phyloP scores from a whole-genome alignment of 2,888 invertebrate genomes.

The Heliconius charithonia region DNA sequence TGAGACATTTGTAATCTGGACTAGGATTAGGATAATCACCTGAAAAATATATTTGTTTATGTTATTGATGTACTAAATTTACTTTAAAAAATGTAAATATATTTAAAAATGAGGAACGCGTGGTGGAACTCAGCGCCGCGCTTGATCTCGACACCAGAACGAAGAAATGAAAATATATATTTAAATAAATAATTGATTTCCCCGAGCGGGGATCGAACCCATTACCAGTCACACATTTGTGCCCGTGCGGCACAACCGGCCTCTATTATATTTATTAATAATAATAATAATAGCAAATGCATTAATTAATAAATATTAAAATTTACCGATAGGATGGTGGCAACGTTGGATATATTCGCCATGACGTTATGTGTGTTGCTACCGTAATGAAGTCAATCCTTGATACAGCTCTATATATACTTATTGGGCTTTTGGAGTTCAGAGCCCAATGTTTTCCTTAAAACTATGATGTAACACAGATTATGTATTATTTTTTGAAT shows the following conservation, averaged over 20 bases:
- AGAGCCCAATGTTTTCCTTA: background rate
- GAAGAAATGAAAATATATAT: too few relatives aligned
- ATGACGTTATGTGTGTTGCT: background rate
- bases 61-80: background rate
- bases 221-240: too few relatives aligned
- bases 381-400: background rate
- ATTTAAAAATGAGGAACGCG: too few relatives aligned
- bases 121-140: too few relatives aligned
- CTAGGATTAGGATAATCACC: background rate
- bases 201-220: too few relatives aligned
- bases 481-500: background rate
- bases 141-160: too few relatives aligned
- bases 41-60: background rate
- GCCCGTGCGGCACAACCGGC: too few relatives aligned
- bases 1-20: background rate
- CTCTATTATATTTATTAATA: background rate
- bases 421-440: too few relatives aligned
- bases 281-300: background rate
- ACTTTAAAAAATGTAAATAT: background rate
- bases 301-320: background rate
- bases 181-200: too few relatives aligned
- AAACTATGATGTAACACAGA: background rate
- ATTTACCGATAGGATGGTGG: background rate
- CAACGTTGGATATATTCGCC: background rate
- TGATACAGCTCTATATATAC: background rate